Conservation (phyloP, 2,888 invertebrate genomes). For the Poecilobothrus nobilitatus region DNA sequence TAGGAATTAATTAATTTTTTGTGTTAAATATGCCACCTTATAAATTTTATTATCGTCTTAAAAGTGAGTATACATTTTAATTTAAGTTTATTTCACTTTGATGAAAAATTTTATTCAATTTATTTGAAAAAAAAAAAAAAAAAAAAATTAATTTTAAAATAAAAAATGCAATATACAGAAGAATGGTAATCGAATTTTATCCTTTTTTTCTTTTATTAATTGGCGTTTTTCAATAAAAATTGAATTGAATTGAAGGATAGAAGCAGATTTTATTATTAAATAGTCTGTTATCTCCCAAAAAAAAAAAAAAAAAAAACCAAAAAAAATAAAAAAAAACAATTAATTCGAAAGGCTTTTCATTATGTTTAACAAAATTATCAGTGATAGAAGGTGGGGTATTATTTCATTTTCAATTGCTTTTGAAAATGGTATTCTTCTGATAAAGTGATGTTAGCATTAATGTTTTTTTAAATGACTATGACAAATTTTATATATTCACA, state of each 20-base stretch:
- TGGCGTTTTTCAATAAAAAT: no score
- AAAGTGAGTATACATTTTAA: background rate
- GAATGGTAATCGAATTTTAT: no score
- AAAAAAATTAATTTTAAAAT: background rate
- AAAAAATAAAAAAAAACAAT: background rate
- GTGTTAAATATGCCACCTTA: no score
- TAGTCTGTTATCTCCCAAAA: background rate
- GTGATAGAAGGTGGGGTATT: background rate
- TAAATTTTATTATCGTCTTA: no score
- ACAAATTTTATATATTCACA: no score
- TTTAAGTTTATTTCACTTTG: background rate
- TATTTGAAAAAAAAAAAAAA: background rate
- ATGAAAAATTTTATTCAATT: background rate
- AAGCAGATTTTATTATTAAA: background rate
- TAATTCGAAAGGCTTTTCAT: background rate
- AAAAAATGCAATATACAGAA: no score
- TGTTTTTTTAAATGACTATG: background rate
- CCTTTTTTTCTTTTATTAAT: no score
- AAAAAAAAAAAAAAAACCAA: no score
- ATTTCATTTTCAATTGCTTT: no score
- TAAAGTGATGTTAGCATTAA: background rate
- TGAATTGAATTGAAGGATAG: no score
- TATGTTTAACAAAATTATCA: no score
- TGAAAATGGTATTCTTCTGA: background rate
- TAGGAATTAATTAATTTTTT: no score